phyloP scores from a whole-genome alignment of 2,113 vertebrate species.

The Nannospalax galili region DNA sequence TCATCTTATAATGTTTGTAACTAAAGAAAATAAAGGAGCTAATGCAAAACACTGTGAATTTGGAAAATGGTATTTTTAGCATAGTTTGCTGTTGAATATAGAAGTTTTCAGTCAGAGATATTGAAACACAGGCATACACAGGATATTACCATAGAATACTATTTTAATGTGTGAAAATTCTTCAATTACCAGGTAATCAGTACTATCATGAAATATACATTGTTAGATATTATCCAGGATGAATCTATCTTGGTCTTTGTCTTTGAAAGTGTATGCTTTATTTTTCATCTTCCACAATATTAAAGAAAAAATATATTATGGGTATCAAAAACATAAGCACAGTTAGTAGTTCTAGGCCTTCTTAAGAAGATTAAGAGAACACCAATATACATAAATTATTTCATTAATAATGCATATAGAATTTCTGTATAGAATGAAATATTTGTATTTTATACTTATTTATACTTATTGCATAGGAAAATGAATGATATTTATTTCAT shows the following conservation, averaged over 20 bases:
- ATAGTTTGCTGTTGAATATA: background rate
- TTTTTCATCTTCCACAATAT: background rate
- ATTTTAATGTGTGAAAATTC: background rate
- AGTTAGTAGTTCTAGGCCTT: background rate
- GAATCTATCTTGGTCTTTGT: background rate
- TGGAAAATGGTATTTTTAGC: conserved; percentile 59
- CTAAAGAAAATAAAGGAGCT: background rate
- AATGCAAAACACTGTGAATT: background rate
- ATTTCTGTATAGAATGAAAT: background rate
- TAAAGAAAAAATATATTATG: background rate
- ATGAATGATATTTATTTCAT: background rate
- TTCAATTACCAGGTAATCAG: background rate
- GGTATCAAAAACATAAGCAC: background rate
- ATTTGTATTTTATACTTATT: background rate
- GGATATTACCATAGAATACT: background rate
- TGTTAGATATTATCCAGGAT: background rate
- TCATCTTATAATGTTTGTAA: conserved; percentile 22
- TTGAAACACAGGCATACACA: background rate
- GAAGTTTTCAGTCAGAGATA: background rate
- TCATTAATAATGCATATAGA: background rate
- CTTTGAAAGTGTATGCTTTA: background rate
- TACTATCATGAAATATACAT: background rate
- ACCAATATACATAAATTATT: background rate
- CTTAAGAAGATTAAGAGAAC: background rate
- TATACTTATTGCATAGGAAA: background rate